These are phyloP conservation scores for Rattus norvegicus DNA, from an alignment of 2,113 vertebrate species.

Conservation along the genomic window GRCr8 NC_086037.1:5137501-5138000, in stretches of 20 bases:
- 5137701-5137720: slow-evolving; percentile 32
- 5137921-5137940: background rate
- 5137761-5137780: slow-evolving; percentile 1
- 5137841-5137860: background rate
- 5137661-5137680: slow-evolving; percentile 62
- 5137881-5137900: background rate
- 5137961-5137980: background rate
- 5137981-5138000: slow-evolving; percentile 2
- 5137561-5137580: slow-evolving; percentile 62
- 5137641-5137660: slow-evolving; percentile 55
- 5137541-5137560: slow-evolving; percentile 66
- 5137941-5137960: background rate
- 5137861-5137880: background rate
- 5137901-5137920: background rate
- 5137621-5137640: slow-evolving; percentile 64
- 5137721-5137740: slow-evolving; percentile 34
- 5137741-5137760: background rate
- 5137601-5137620: slow-evolving; percentile 70
- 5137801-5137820: slow-evolving; percentile 10
- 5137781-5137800: slow-evolving; percentile 16
- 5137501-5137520: background rate
- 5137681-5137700: slow-evolving; percentile 49
- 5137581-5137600: slow-evolving; percentile 72
- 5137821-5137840: background rate
- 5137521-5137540: slow-evolving; percentile 58